Conservation (phyloP, 2,888 invertebrate genomes). For the Allygus modestus region DNA sequence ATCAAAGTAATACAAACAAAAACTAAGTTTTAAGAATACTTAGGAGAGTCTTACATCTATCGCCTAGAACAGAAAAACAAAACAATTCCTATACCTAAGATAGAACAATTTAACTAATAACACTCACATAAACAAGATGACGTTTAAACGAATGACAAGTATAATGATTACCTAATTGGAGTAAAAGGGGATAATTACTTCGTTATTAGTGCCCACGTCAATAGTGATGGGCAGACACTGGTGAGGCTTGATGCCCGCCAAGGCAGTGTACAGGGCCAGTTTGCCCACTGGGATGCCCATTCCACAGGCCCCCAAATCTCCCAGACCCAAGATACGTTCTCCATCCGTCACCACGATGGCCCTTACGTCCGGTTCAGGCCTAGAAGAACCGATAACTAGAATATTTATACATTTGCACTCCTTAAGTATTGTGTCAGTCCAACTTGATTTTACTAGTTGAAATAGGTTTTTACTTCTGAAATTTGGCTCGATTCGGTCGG, state of each 20-base stretch:
- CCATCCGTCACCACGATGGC: slow-evolving; percentile 98
- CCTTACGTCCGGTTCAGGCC: slow-evolving; percentile 91
- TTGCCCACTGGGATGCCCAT: slow-evolving; percentile 99
- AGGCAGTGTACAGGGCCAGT: slow-evolving; percentile 95
- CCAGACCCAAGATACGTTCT: slow-evolving; percentile 97
- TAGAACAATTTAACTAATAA: slow-evolving; percentile 5
- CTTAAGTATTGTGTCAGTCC: neutral
- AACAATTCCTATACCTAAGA: slow-evolving; percentile 3
- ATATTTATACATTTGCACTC: too few species aligned
- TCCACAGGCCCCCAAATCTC: slow-evolving; percentile 97
- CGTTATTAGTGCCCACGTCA: slow-evolving; percentile 97
- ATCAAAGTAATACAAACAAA: too few species aligned
- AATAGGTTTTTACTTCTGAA: too few species aligned
- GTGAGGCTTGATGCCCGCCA: slow-evolving; percentile 97
- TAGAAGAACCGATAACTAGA: slow-evolving; percentile 71
- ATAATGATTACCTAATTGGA: slow-evolving; percentile 50
- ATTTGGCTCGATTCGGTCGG: too few species aligned
- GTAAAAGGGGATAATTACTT: slow-evolving; percentile 76
- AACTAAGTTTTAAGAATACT: too few species aligned
- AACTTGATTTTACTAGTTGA: too few species aligned
- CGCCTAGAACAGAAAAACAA: too few species aligned
- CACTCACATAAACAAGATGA: slow-evolving; percentile 52
- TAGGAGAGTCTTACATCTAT: too few species aligned
- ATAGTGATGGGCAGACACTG: slow-evolving; percentile 95
- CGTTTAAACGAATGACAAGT: slow-evolving; percentile 31